Evolutionary conservation across 2,888 invertebrate species (phyloP), one percentile per base, ranked within the genome.

Genomic region (Tiliacea citrago): DNA sequence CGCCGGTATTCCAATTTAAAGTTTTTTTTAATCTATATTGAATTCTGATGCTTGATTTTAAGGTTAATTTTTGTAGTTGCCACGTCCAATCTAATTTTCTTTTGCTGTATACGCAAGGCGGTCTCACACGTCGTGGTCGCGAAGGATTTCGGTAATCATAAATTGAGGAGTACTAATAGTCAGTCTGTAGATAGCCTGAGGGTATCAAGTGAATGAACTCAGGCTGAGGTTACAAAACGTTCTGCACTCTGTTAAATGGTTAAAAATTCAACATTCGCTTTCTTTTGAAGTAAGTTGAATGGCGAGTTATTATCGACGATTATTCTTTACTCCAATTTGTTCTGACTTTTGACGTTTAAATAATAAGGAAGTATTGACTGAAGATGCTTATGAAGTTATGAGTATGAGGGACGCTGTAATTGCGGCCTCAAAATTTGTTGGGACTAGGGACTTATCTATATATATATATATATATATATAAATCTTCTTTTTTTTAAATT

Each of bases 81-180:
- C 24, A 7, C 49, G 24, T 65, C 13, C 13, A 73, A 68, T 72
- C 61, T 53, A 81, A 81, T 81, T 85, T 75, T 72, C 58, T 78
- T 78, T 79, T 53, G 61, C 53, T 81, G 70, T 73, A 68, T 75
- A 55, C 35, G 74, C 79, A 77, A 91, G 95, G 94, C 94, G 94
- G 94, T 93, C 94, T 94, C 93, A 93, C 94, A 94, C 94, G 87
- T 94, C 89, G 91, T 90, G 90, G 90, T 90, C 89, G 78, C 86
- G 81, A 89, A 90, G 88, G 88, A 89, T 90, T 90, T 90, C 75
- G 86, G 92, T 89, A 90, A 90, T 90, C 93, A 92, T 94, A 94
- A 94, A 94, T 93, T 92, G 90, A 89, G 88, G 83, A 86, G 85
- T 84, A 86, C 89, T 93, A 93, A 93, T 94, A 92, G 92, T 92